Base-by-base conservation (phyloP, 2,113 vertebrate species). In the Microcebus tavaratra region DNA sequence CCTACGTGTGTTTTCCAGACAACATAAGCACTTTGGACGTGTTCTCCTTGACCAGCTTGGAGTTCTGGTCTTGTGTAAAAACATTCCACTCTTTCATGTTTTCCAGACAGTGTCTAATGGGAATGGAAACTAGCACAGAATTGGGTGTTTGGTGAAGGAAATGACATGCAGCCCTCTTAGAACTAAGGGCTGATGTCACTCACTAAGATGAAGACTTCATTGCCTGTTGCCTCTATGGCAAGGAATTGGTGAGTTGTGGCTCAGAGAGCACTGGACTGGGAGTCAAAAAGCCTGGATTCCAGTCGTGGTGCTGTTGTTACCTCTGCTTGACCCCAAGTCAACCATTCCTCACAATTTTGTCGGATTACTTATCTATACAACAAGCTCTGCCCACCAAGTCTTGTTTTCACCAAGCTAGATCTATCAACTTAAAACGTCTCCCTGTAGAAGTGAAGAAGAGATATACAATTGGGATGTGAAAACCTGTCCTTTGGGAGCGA, bases 71-170 rank as follows among this genome's bases (percentile, higher is more conserved):
- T 95, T 97, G 93, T 96, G 72, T 97, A 97, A 98, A 98, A 98
- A 98, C 95, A 98, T 98, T 98, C 95, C 97, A 97, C 87, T 93
- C 97, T 98, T 98, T 98, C 96, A 98, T 98, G 97, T 98, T 98
- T 98, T 98, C 98, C 98, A 98, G 98, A 98, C 98, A 42, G 70
- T 36, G 87, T 98, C 97, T 91, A 96, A 98, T 98, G 97, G 97
- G 93, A 97, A 92, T 97, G 98, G 98, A 98, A 99, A 98, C 96
- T 98, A 97, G 97, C 79, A 96, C 88, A 86, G 95, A 88, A 96
- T 87, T 97, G 89, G 39, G 84, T 96, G 68, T 97, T 96, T 97
- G 83, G 90, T 91, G 97, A 98, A 98, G 93, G 95, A 97, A 98
- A 98, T 98, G 97, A 95, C 84, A 76, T 95, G 93, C 75, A 94